Evolutionary conservation across 2,113 vertebrate genomes (phyloP).

Genomic region (Cyphotilapia sp.): DNA sequence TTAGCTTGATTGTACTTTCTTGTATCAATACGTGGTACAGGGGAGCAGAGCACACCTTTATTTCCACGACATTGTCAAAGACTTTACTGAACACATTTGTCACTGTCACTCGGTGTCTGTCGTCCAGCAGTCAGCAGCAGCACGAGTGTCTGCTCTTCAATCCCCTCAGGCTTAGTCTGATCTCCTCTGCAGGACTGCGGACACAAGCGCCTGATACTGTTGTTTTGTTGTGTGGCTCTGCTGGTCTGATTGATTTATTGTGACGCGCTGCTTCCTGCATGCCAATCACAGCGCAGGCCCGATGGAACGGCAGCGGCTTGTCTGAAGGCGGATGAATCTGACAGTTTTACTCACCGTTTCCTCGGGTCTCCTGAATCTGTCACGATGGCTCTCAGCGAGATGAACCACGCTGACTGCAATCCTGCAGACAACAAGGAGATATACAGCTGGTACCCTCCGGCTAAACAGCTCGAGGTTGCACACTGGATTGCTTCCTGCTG

Average conservation of each 20-base stretch:
- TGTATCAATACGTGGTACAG: neutral
- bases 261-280: neutral
- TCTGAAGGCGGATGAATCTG: neutral
- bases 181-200: neutral
- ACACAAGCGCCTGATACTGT: neutral
- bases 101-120: neutral
- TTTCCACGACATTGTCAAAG: neutral
- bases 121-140: neutral
- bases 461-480: neutral
- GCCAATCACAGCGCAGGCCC: neutral
- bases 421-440: neutral
- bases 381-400: neutral
- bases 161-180: neutral
- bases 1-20: neutral
- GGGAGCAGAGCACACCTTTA: neutral
- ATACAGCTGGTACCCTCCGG: neutral
- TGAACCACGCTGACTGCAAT: neutral
- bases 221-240: neutral
- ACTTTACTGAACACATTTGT: neutral
- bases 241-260: slow-evolving; percentile 19
- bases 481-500: neutral
- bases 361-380: neutral
- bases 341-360: neutral
- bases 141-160: neutral
- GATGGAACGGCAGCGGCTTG: neutral